These are phyloP conservation scores for Rapana venosa DNA, from an alignment of 2,888 invertebrate genomes.

Conservation along the genomic window DNA sequence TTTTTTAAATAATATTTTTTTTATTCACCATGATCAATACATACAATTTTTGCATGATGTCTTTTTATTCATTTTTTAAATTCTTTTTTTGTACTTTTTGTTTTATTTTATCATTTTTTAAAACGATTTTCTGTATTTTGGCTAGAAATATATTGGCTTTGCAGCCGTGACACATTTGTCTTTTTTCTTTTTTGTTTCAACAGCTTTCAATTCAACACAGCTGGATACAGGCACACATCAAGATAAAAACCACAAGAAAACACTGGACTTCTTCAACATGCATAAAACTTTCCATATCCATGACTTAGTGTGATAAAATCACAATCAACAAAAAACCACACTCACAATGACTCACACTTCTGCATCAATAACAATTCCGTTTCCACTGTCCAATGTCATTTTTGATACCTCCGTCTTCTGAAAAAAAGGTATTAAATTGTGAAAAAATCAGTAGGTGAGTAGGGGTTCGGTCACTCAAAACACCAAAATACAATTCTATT, in stretches of 20 bases:
- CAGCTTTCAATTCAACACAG: constrained; percentile 9
- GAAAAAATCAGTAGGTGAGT: too few species aligned
- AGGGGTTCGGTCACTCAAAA: too few species aligned
- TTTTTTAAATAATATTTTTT: constrained; percentile 6
- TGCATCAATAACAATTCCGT: not conserved
- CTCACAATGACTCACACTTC: not conserved
- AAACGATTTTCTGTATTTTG: constrained; percentile 30
- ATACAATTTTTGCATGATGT: constrained; percentile 36
- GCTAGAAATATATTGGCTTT: constrained; percentile 46
- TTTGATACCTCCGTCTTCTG: not conserved
- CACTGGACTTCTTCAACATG: constrained; percentile 27
- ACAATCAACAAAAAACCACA: not conserved
- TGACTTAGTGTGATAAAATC: constrained; percentile 5
- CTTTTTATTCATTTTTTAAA: not conserved
- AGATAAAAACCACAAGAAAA: constrained; percentile 28
- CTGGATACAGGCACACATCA: constrained; percentile 38
- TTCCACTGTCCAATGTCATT: not conserved
- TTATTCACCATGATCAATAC: constrained; percentile 44
- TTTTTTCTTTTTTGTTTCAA: constrained; percentile 14
- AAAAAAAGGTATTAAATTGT: too few species aligned
- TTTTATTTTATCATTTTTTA: constrained; percentile 1
- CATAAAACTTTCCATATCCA: not conserved
- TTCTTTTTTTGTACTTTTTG: not conserved
- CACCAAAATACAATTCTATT: too few species aligned
- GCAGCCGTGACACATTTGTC: constrained; percentile 42